Evolutionary conservation across 92 coral and sea anemone species (phyloP).

Genomic region (Pocillopora grandis): DNA sequence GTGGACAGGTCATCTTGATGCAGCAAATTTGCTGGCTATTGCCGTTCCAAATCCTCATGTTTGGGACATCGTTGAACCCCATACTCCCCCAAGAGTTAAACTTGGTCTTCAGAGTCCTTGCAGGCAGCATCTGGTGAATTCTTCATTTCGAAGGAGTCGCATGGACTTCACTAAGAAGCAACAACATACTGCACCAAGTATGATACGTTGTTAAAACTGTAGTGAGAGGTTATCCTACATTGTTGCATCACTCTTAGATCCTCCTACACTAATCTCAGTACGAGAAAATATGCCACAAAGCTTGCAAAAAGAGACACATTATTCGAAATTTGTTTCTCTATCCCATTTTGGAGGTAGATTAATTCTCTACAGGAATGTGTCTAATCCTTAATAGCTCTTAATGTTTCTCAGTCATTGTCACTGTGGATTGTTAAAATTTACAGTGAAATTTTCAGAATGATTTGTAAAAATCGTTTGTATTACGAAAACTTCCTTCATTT

Average conservation of each 20-base stretch:
- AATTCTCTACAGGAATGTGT: too few species aligned
- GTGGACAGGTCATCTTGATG: conserved; percentile 70
- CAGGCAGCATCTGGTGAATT: conserved; percentile 77
- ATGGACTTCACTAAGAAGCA: conserved; percentile 43
- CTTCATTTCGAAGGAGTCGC: conserved; percentile 70
- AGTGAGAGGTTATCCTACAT: background rate
- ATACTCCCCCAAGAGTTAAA: conserved; percentile 89
- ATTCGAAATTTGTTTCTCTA: too few species aligned
- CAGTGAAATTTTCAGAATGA: background rate
- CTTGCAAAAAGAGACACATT: too few species aligned
- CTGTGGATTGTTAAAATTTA: background rate
- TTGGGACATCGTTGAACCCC: conserved; percentile 94
- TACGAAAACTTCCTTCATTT: too few species aligned
- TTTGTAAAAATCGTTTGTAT: too few species aligned
- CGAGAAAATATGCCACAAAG: too few species aligned
- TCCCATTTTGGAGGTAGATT: too few species aligned
- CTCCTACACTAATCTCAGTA: background rate
- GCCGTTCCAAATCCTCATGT: conserved; percentile 84
- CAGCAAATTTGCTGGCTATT: conserved; percentile 75
- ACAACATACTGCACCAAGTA: background rate
- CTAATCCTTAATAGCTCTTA: background rate
- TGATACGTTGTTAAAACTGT: background rate
- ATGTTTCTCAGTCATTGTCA: background rate
- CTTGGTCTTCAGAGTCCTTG: conserved; percentile 92
- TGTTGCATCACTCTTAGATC: background rate